Base-by-base conservation (phyloP, 2,113 vertebrate genomes). In the Scolopax mira region DNA sequence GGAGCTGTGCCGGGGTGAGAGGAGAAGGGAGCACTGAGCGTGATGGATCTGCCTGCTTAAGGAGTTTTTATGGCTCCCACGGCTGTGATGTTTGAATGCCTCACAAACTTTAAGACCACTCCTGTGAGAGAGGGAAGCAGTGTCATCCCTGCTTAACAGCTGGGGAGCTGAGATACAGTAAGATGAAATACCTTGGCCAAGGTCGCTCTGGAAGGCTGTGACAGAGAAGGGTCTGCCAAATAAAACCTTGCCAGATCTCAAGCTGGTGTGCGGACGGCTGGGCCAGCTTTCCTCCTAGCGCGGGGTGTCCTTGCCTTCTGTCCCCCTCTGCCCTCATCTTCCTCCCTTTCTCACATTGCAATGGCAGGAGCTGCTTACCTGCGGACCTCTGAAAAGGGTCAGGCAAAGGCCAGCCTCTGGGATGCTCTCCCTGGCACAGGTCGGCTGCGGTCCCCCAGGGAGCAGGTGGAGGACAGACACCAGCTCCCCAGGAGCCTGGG, bases 61-160 rank as follows among this genome's bases (percentile, higher is more conserved):
- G 82, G 88, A 90, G 79, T 46, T 93, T 91, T 93, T 85, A 95
- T 92, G 75, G 64, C 72, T 96, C 93, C 85, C 96, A 74, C 78
- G 42, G 60, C 93, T 58, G 82, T 88, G 88, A 90, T 96, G 92
- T 88, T 91, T 74, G 85, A 96, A 96, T 67, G 94, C 89, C 65
- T 97, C 94, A 95, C 94, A 90, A 94, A 95, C 91, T 94, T 96
- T 95, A 96, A 95, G 82, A 91, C 75, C 67, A 71, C 60, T 90
- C 93, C 88, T 86, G 70, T 85, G 90, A 90, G 88, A 91, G 44
- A 79, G 69, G 69, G 78, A 94, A 93, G 71, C 85, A 60, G 64
- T 70, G 60, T 72, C 37, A 3, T 94, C 79, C 71, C 81, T 83
- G 61, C 88, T 83, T 73, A 91, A 91, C 93, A 96, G 82, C 92